These are phyloP conservation scores for Erythrolamprus reginae DNA, from an alignment of 2,113 vertebrate species.

Conservation along the genomic window DNA sequence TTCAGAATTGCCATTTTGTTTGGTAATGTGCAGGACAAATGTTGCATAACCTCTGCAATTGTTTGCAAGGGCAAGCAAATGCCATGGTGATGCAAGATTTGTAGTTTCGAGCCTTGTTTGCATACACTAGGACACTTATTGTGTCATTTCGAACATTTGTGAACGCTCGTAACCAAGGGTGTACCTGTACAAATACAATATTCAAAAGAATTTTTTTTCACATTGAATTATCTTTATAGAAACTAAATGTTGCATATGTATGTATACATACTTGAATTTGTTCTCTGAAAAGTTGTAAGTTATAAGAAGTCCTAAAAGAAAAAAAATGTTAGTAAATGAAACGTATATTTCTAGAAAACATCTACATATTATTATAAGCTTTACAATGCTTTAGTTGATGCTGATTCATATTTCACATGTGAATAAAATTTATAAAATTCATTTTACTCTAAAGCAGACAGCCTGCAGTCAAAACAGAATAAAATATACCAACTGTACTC, in stretches of 20 bases:
- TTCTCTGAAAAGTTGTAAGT: background rate
- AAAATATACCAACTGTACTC: background rate
- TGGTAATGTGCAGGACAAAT: too few species aligned
- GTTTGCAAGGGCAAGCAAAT: too few species aligned
- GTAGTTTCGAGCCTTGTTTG: too few species aligned
- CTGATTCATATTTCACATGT: background rate
- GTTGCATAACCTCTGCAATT: too few species aligned
- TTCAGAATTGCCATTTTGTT: too few species aligned
- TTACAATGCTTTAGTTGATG: background rate
- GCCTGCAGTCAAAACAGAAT: background rate
- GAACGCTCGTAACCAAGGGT: too few species aligned
- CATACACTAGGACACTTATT: too few species aligned
- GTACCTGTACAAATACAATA: background rate
- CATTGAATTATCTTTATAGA: background rate
- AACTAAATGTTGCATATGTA: background rate
- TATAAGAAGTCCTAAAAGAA: background rate
- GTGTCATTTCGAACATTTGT: too few species aligned
- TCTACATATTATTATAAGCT: background rate
- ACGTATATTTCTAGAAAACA: background rate
- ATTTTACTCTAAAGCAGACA: background rate
- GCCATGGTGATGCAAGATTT: too few species aligned
- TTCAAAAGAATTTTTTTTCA: background rate
- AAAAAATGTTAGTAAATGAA: background rate
- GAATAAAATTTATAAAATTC: background rate
- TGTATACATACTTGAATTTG: conserved; percentile 5